These are phyloP conservation scores for Myrmecophaga tridactyla DNA, from an alignment of 2,113 vertebrate genomes.

Conservation along the genomic window DNA sequence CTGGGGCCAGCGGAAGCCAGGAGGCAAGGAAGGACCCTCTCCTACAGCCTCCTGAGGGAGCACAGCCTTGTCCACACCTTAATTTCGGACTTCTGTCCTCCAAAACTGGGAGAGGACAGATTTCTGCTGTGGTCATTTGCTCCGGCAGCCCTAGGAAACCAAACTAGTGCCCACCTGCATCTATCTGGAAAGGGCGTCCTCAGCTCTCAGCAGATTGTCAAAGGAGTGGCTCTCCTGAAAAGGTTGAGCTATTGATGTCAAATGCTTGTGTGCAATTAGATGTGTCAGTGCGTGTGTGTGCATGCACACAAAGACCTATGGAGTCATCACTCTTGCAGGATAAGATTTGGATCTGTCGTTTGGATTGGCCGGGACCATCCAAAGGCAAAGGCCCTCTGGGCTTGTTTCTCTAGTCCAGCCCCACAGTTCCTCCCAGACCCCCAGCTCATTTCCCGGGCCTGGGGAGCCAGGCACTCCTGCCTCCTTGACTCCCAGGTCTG, in stretches of 20 bases:
- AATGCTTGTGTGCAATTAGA: background rate
- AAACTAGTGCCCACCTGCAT: background rate
- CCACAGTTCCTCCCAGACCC: fast-evolving
- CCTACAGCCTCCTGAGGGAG: background rate
- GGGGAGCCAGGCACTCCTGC: too few species aligned
- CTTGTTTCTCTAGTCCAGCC: background rate
- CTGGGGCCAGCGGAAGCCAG: background rate
- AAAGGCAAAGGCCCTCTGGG: background rate
- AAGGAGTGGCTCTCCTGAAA: background rate
- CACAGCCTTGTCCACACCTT: fast-evolving
- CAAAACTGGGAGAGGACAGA: background rate
- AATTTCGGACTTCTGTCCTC: background rate
- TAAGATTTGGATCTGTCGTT: background rate
- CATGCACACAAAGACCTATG: too few species aligned
- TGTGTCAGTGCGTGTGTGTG: too few species aligned
- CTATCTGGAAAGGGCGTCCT: background rate
- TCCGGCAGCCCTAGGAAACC: background rate
- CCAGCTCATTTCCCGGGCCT: too few species aligned
- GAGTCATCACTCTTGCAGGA: background rate
- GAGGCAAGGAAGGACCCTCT: background rate
- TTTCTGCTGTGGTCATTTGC: background rate
- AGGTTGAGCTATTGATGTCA: background rate
- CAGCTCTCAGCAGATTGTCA: background rate
- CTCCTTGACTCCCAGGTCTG: background rate
- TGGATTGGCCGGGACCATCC: background rate